Evolutionary conservation across 2,113 vertebrate genomes (phyloP).

Genomic region (Cyanoliseus patagonus): DNA sequence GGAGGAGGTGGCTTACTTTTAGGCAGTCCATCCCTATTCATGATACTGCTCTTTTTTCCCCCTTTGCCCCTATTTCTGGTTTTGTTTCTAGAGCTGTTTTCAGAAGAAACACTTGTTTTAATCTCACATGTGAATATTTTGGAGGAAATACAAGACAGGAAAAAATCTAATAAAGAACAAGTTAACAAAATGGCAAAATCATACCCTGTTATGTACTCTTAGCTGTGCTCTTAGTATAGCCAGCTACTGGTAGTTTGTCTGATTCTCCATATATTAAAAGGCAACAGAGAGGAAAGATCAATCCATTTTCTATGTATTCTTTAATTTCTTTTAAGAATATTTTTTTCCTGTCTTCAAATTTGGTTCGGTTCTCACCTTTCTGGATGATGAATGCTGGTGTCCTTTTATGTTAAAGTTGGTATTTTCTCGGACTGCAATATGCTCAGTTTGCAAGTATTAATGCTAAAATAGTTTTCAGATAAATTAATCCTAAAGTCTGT

Average conservation of each 20-base stretch:
- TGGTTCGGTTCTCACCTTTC: not conserved
- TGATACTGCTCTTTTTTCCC: not conserved
- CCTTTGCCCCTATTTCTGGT: not conserved
- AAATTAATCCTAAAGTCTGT: constrained; percentile 24
- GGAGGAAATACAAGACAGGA: not conserved
- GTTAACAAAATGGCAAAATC: not conserved
- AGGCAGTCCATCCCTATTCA: not conserved
- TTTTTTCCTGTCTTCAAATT: not conserved
- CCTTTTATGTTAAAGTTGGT: not conserved
- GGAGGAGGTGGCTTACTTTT: not conserved
- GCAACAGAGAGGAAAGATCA: not conserved
- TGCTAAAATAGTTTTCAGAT: constrained; percentile 18
- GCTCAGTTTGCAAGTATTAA: not conserved
- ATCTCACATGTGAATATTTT: not conserved
- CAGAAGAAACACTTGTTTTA: not conserved
- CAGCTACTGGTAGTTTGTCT: not conserved
- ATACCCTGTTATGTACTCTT: not conserved
- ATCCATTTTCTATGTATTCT: not conserved
- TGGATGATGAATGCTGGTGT: not conserved
- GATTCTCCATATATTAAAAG: not conserved
- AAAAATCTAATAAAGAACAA: not conserved
- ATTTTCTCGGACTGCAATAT: not conserved
- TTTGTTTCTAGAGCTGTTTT: not conserved
- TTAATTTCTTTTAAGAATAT: not conserved
- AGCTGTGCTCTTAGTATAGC: not conserved